Evolutionary conservation across 92 coral and sea anemone species (phyloP).

Genomic region (Bergia puertoricense): DNA sequence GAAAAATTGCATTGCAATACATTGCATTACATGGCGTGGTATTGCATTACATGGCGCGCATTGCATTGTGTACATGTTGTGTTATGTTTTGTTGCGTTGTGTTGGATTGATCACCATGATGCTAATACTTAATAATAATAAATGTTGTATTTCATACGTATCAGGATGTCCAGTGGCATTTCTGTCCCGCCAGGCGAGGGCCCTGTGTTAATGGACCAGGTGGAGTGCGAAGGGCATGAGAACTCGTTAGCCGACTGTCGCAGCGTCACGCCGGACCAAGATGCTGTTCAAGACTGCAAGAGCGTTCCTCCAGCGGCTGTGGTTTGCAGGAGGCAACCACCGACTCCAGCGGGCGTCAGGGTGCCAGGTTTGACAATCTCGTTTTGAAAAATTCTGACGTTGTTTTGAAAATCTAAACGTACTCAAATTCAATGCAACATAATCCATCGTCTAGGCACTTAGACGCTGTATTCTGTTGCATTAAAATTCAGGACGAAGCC

Average conservation of each 20-base stretch:
- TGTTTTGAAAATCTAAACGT: no score
- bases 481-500: no score
- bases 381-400: no score
- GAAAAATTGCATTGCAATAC: background rate
- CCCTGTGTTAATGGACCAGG: conserved; percentile 24
- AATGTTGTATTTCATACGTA: background rate
- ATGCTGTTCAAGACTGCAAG: background rate
- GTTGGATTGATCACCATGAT: background rate
- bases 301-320: conserved; percentile 11
- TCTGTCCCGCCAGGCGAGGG: conserved; percentile 22
- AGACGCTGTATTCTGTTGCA: no score
- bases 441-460: no score
- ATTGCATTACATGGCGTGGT: background rate
- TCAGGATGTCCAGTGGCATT: conserved; percentile 15
- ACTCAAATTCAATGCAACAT: no score
- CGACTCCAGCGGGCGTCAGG: conserved; percentile 1
- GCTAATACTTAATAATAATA: background rate
- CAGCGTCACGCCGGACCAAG: conserved; percentile 13
- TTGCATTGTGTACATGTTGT: background rate
- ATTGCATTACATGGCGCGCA: background rate
- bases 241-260: conserved; percentile 18
- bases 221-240: conserved; percentile 43
- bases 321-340: background rate
- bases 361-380: conserved; percentile 26
- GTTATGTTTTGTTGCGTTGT: background rate